Base-by-base conservation (phyloP, 2,113 vertebrate species). In the human region DNA sequence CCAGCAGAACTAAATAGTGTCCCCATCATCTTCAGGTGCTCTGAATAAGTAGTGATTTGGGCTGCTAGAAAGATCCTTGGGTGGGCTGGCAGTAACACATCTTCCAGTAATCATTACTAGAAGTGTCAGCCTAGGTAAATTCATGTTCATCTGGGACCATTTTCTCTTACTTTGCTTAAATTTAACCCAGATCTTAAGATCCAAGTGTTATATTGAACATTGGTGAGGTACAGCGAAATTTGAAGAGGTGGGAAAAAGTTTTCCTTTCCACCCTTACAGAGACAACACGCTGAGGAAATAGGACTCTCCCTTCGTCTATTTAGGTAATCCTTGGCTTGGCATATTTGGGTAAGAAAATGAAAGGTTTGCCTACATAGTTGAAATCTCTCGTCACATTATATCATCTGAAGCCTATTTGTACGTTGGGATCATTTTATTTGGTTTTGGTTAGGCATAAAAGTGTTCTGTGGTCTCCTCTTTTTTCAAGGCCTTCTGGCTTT, bases 401-500 rank as follows among this genome's bases (percentile, higher is more conserved):
- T 98, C 98, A 96, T 98, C 97, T 98, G 98, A 98, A 98, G 59
- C 97, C 96, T 96, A 97, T 98, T 98, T 96, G 98, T 98, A 98
- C 40, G 43, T 72, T 97, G 97, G 97, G 98, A 98, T 98, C 45
- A 89, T 98, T 98, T 98, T 98, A 97, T 98, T 98, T 98, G 97
- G 98, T 98, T 98, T 98, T 97, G 97, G 98, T 98, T 98, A 98
- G 97, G 98, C 97, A 98, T 95, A 45, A 98, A 98, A 98, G 93
- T 98, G 95, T 98, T 98, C 97, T 98, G 98, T 96, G 98, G 98
- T 97, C 98, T 98, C 83, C 57, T 88, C 78, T 94, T 96, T 97
- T 97, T 98, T 97, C 97, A 97, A 98, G 97, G 96, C 70, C 97
- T 98, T 98, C 89, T 98, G 96, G 97, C 97, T 97, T 97, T 97